Evolutionary conservation across 2,797 vertebrate species (phyloP), one percentile per base, ranked within the genome.

Genomic region (Siniperca undulata): DNA sequence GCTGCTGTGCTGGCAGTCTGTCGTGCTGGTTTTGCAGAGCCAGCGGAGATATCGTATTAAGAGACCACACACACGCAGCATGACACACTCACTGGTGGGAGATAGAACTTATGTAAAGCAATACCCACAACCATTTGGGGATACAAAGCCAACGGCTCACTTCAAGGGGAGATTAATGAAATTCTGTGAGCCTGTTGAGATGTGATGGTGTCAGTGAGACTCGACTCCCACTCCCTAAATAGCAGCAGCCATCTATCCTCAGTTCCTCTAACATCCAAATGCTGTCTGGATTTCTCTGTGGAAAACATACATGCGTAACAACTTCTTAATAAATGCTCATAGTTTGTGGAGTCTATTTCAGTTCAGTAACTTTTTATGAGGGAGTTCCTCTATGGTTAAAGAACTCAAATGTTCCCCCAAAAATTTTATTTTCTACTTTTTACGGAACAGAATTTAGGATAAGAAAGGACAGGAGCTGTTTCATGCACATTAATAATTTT

Each of bases 21-120:
- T 78, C 72, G 3, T 74, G 77, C 83, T 81, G 77, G 36, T 56
- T 79, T 40, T 74, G 78, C 84, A 61, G 77, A 85, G 70, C 65
- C 69, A 62, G 78, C 30, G 73, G 86, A 87, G 78, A 74, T 82
- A 82, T 89, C 73, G 22, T 81, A 84, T 88, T 77, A 85, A 50
- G 58, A 82, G 81, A 86, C 81, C 83, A 78, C 82, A 86, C 80
- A 75, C 73, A 58, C 2, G 10, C 81, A 84, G 78, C 80, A 64
- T 68, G 75, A 85, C 70, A 72, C 17, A 7, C 30, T 1, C 50
- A 58, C 77, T 60, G 72, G 56, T 69, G 22, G 10, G 50, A 64
- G 68, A 87, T 65, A 52, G 80, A 75, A 82, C 62, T 71, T 58
- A n/a, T 38, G 34, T 67, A 62, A 87, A 86, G 69, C 30, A 79